These are phyloP conservation scores for Pipistrellus nathusii DNA, from an alignment of 2,797 vertebrate genomes.

Conservation along the genomic window DNA sequence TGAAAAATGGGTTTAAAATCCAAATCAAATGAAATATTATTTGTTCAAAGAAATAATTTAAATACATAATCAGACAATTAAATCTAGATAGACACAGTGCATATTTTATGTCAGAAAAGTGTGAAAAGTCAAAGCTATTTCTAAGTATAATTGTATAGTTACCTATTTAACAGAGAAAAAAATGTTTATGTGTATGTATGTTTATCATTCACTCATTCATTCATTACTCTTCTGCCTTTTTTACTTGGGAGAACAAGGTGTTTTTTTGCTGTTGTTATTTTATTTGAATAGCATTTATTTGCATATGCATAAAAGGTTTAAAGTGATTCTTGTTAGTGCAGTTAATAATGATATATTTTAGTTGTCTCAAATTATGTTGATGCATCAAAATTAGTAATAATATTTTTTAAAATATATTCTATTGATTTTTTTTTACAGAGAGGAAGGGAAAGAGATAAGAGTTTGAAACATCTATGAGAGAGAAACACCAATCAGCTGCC, in stretches of 20 bases:
- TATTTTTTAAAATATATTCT: background rate
- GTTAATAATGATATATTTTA: slow-evolving; percentile 40
- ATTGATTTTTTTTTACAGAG: too few relatives aligned
- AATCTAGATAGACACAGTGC: background rate
- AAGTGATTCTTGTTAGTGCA: background rate
- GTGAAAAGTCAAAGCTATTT: slow-evolving; percentile 35
- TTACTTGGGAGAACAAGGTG: background rate
- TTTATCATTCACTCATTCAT: background rate
- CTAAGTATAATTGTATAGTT: slow-evolving; percentile 20
- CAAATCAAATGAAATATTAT: slow-evolving; percentile 55
- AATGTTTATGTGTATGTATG: background rate
- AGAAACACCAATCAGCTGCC: too few relatives aligned
- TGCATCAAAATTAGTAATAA: slow-evolving; percentile 9
- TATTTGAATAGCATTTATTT: slow-evolving; percentile 52
- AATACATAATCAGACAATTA: slow-evolving; percentile 9
- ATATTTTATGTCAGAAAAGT: slow-evolving; percentile 39
- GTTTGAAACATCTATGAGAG: too few relatives aligned
- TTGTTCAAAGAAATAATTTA: slow-evolving; percentile 49
- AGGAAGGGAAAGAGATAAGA: too few relatives aligned
- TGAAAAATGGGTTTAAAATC: background rate
- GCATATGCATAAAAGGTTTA: slow-evolving; percentile 1
- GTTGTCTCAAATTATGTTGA: slow-evolving; percentile 41
- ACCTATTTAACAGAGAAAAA: slow-evolving; percentile 40
- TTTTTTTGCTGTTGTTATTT: background rate
- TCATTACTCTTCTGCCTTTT: slow-evolving; percentile 30